phyloP scores from a whole-genome alignment of 2,888 invertebrate species.

The Thalpophila matura region DNA sequence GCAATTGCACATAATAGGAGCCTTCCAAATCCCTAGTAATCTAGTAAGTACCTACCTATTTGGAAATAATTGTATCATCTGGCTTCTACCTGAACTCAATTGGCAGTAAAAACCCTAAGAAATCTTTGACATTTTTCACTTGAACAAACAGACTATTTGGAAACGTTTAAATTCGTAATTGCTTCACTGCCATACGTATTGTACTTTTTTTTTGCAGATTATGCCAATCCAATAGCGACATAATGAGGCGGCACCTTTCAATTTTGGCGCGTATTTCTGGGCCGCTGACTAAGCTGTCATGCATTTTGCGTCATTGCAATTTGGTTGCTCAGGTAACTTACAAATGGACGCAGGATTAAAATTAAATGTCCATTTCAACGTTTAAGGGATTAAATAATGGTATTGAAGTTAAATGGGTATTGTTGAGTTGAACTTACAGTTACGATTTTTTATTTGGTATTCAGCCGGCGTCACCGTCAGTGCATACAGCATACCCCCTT shows the following conservation, averaged over 20 bases:
- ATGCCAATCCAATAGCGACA: constrained; percentile 77
- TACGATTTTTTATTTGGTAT: not conserved
- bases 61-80: constrained; percentile 40
- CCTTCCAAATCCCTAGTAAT: constrained; percentile 10
- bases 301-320: constrained; percentile 66
- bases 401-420: constrained; percentile 29
- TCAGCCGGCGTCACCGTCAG: no score
- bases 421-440: constrained; percentile 10
- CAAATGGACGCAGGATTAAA: constrained; percentile 69
- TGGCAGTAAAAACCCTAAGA: constrained; percentile 14
- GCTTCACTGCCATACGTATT: constrained; percentile 60
- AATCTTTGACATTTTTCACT: constrained; percentile 59
- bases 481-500: no score
- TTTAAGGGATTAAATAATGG: constrained; percentile 47
- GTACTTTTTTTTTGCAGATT: constrained; percentile 75
- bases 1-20: not conserved
- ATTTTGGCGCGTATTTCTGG: constrained; percentile 68
- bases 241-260: constrained; percentile 55
- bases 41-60: constrained; percentile 6
- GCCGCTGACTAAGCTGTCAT: constrained; percentile 66
- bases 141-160: constrained; percentile 67
- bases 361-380: constrained; percentile 67
- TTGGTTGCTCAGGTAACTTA: constrained; percentile 53
- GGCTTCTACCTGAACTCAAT: constrained; percentile 50
- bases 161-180: constrained; percentile 74